phyloP scores from a whole-genome alignment of 2,797 vertebrate species.

The Staurois parvus region DNA sequence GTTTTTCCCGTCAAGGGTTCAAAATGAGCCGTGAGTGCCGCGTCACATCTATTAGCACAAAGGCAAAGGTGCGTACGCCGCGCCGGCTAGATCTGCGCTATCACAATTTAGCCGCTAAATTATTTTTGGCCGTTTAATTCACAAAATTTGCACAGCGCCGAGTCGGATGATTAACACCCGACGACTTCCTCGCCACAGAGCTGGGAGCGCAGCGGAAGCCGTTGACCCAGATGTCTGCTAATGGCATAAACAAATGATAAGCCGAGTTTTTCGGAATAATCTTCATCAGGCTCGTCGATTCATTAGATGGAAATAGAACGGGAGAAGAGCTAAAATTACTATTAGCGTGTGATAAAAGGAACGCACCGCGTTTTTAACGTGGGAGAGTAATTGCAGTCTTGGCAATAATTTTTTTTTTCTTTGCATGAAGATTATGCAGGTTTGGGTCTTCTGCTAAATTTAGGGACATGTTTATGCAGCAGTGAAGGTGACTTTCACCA shows the following conservation, averaged over 20 bases:
- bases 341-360: not conserved
- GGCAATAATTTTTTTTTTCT: no score
- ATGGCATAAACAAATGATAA: conserved; percentile 18
- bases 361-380: no score
- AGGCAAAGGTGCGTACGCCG: no score
- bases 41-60: no score
- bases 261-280: not conserved
- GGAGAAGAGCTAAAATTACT: conserved; percentile 1
- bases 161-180: not conserved
- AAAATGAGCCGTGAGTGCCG: no score
- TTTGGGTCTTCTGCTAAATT: no score
- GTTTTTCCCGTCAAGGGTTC: no score
- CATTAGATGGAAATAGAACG: conserved; percentile 11
- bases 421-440: no score
- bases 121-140: not conserved
- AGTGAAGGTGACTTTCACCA: no score
- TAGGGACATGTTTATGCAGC: no score
- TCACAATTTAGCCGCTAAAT: not conserved
- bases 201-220: conserved; percentile 39
- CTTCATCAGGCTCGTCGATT: not conserved
- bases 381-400: no score
- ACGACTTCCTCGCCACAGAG: not conserved
- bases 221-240: conserved; percentile 43
- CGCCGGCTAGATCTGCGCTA: no score
- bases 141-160: conserved; percentile 1